phyloP scores from a whole-genome alignment of 2,888 invertebrate genomes.

The Archaeoteleia sp. region DNA sequence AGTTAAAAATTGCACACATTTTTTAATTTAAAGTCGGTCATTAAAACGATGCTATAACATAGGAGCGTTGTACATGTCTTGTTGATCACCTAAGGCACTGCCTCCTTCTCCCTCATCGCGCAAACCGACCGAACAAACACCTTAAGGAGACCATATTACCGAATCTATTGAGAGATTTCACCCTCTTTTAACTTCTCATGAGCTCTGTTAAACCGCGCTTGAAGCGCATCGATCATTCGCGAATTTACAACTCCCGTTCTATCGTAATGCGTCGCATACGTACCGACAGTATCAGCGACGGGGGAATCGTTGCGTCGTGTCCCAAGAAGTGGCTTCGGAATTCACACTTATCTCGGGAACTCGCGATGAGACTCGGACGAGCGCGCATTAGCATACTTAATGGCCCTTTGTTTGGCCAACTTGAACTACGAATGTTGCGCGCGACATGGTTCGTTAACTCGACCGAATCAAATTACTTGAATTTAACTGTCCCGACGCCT shows the following conservation, averaged over 20 bases:
- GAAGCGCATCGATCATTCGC: constrained; percentile 35
- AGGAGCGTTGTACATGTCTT: no score
- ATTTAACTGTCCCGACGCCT: constrained; percentile 70
- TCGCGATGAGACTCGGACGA: constrained; percentile 57
- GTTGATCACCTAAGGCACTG: no score
- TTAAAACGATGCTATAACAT: no score
- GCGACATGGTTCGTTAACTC: constrained; percentile 71
- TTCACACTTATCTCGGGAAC: constrained; percentile 61
- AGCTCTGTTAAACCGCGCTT: constrained; percentile 33
- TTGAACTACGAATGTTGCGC: constrained; percentile 70
- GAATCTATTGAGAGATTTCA: no score
- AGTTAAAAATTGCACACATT: no score
- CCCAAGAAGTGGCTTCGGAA: constrained; percentile 54
- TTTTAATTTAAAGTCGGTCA: no score
- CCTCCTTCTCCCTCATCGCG: no score
- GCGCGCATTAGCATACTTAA: constrained; percentile 69
- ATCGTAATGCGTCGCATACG: constrained; percentile 21
- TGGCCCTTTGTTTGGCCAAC: constrained; percentile 71
- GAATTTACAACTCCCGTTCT: constrained; percentile 29
- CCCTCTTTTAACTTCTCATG: constrained; percentile 14
- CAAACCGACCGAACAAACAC: no score
- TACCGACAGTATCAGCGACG: constrained; percentile 26
- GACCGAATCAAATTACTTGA: constrained; percentile 71
- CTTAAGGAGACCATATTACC: no score
- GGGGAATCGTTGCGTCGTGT: constrained; percentile 29